These are phyloP conservation scores for Gadopsis marmoratus DNA, from an alignment of 2,797 vertebrate genomes.

Conservation along the genomic window DNA sequence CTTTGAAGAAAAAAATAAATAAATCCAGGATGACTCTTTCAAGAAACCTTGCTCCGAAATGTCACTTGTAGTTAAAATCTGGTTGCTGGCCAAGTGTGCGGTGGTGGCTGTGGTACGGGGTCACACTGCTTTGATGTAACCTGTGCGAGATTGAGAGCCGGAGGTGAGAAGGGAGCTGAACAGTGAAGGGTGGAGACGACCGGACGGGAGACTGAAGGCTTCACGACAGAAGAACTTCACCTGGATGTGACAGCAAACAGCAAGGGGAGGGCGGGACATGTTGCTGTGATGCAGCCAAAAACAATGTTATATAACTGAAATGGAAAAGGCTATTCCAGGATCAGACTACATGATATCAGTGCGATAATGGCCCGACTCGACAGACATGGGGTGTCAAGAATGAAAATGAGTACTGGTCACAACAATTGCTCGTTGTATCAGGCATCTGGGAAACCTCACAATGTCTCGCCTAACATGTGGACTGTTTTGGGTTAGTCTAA, in stretches of 20 bases:
- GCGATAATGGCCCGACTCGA: background rate
- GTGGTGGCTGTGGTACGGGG: conserved; percentile 4
- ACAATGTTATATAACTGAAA: background rate
- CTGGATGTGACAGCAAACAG: conserved; percentile 17
- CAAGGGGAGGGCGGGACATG: background rate
- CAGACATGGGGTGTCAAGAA: background rate
- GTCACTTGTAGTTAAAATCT: conserved; percentile 58
- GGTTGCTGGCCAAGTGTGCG: conserved; percentile 21
- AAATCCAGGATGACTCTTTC: conserved; percentile 22
- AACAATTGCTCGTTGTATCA: background rate
- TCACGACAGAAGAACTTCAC: conserved; percentile 20
- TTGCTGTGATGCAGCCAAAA: background rate
- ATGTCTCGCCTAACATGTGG: background rate
- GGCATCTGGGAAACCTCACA: background rate
- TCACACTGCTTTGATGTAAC: conserved; percentile 55
- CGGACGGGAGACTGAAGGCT: background rate
- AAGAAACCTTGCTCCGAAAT: conserved; percentile 46
- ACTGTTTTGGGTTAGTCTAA: background rate
- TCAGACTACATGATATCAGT: background rate
- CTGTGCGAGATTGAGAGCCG: conserved; percentile 25
- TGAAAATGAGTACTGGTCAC: background rate
- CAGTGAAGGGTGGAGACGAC: background rate
- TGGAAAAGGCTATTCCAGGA: background rate
- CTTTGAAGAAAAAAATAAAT: conserved; percentile 8
- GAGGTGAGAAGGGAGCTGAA: conserved; percentile 5